These are phyloP conservation scores for Boulengeromyrus knoepffleri DNA, from an alignment of 2,113 vertebrate genomes.

Conservation along the genomic window DNA sequence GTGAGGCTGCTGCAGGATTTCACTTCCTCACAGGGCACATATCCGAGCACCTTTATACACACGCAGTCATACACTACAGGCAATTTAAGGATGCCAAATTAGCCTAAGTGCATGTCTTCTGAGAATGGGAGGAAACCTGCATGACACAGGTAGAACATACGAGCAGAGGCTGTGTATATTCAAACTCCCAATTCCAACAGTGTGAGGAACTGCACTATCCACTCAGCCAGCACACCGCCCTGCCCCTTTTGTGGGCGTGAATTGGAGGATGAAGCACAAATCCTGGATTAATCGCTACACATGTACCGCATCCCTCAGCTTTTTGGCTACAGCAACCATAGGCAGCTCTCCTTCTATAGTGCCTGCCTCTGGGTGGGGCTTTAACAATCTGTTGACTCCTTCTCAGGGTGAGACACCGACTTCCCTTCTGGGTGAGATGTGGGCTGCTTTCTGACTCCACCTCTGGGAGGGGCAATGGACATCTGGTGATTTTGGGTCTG, in stretches of 20 bases:
- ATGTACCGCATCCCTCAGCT: neutral
- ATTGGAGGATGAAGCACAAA: neutral
- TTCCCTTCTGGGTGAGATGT: neutral
- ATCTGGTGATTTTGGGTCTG: slow-evolving; percentile 1
- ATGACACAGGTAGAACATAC: neutral
- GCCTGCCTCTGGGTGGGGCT: neutral
- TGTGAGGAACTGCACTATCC: neutral
- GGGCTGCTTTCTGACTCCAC: slow-evolving; percentile 2
- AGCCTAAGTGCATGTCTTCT: neutral
- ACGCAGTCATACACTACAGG: neutral
- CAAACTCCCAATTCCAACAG: neutral
- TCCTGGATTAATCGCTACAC: neutral
- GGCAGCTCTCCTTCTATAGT: neutral
- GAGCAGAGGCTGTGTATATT: neutral
- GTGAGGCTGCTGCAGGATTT: neutral
- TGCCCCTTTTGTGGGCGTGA: neutral
- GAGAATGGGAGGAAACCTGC: neutral
- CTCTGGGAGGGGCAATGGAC: neutral
- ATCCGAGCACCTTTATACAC: neutral
- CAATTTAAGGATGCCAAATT: neutral
- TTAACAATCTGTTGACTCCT: neutral
- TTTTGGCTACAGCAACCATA: neutral
- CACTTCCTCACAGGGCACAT: neutral
- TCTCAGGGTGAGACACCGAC: neutral
- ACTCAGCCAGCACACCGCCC: neutral